Conservation (phyloP, 2,113 vertebrate genomes). For the Amphiprion percula region DNA sequence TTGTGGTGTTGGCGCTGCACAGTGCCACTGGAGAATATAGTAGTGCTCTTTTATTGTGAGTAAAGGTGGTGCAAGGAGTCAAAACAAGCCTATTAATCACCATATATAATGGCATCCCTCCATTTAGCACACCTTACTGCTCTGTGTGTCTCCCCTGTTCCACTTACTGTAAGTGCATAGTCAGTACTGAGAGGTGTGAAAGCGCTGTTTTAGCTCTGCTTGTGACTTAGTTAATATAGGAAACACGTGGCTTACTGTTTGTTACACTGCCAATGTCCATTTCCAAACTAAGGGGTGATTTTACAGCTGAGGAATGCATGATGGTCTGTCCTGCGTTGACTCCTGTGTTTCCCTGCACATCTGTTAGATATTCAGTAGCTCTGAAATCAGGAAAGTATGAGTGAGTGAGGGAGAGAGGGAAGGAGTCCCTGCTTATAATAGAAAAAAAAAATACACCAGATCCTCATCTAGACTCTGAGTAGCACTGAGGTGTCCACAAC, state of each 20-base stretch:
- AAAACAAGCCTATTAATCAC: constrained; percentile 25
- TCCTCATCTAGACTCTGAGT: not conserved
- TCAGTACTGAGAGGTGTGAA: not conserved
- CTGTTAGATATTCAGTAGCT: constrained; percentile 73
- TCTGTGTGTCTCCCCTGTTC: not conserved
- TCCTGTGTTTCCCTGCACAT: constrained; percentile 56
- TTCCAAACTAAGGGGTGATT: constrained; percentile 28
- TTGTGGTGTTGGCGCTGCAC: not conserved
- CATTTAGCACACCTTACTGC: not conserved
- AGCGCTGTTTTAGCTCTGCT: not conserved
- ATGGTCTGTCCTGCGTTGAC: constrained; percentile 32
- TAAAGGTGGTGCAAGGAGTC: not conserved
- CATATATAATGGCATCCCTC: not conserved
- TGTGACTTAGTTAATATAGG: not conserved
- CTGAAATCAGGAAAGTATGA: constrained; percentile 45
- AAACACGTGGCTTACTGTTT: constrained; percentile 38
- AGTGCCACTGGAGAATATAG: too few relatives aligned
- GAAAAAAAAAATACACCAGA: constrained; percentile 1
- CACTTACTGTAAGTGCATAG: not conserved
- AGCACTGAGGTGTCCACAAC: constrained; percentile 29
- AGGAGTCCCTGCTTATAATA: not conserved
- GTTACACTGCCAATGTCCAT: constrained; percentile 1
- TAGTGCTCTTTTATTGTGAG: too few relatives aligned
- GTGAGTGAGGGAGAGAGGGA: not conserved
- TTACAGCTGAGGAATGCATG: constrained; percentile 47